Conservation (phyloP, 2,797 vertebrate genomes). For the Callimico goeldii region DNA sequence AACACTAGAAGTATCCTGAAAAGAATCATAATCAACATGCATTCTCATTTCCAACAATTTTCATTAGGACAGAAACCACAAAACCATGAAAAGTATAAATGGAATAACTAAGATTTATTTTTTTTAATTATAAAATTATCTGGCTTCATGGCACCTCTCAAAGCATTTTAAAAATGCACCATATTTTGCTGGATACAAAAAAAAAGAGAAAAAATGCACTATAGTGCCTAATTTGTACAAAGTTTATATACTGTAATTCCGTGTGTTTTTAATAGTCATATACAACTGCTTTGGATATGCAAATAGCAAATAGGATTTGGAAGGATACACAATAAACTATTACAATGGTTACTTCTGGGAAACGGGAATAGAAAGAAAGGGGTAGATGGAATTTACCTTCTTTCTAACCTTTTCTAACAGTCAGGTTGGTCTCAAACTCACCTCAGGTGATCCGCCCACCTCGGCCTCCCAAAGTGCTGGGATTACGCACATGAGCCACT, state of each 20-base stretch:
- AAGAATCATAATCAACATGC: conserved; percentile 74
- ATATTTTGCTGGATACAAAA: not conserved
- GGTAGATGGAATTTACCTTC: not conserved
- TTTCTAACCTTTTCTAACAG: not conserved
- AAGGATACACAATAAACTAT: not conserved
- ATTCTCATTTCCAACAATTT: conserved; percentile 57
- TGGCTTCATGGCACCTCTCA: not conserved
- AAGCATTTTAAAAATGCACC: not conserved
- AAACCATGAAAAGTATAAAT: not conserved
- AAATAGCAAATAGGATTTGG: not conserved
- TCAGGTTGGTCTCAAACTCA: not conserved
- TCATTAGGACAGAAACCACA: conserved; percentile 12
- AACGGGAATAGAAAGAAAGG: not conserved
- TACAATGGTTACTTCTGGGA: not conserved
- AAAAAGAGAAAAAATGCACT: not conserved
- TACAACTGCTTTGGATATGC: not conserved
- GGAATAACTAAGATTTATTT: not conserved
- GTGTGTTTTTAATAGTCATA: not conserved
- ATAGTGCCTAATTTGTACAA: not conserved
- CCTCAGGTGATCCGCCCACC: not conserved
- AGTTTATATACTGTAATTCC: not conserved
- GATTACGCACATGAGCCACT: not conserved
- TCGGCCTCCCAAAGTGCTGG: not conserved
- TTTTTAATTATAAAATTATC: not conserved
- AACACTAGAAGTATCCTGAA: conserved; percentile 91